Percentiles rank a stretch among this genome's conserved stretches.
These are phyloP conservation scores for Drosophila paramelanica DNA, from an alignment of 2,888 invertebrate species.

Conservation along the genomic window DNA sequence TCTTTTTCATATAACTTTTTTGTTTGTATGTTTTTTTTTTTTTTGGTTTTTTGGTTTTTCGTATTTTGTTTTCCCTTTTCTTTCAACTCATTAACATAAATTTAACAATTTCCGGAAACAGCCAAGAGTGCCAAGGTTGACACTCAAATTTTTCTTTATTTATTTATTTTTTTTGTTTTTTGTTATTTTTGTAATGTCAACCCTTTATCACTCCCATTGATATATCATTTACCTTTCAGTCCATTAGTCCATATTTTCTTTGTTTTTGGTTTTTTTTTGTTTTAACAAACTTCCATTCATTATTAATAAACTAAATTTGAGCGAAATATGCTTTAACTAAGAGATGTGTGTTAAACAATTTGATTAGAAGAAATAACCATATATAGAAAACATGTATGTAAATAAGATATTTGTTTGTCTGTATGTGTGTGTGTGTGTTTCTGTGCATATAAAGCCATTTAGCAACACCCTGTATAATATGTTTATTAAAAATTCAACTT, in stretches of 20 bases:
- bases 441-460: constrained; percentile 58
- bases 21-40: constrained; percentile 18
- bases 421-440: constrained; percentile 19
- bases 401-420: constrained; percentile 19
- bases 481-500: constrained; percentile 47
- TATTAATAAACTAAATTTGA: constrained; percentile 71
- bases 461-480: constrained; percentile 78
- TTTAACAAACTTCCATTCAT: constrained; percentile 60
- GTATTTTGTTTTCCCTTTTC: constrained; percentile 21
- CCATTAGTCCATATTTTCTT: constrained; percentile 59
- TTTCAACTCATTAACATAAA: constrained; percentile 66
- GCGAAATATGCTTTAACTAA: constrained; percentile 73
- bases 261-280: constrained; percentile 19
- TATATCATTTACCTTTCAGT: constrained; percentile 77
- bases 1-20: constrained; percentile 4
- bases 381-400: constrained; percentile 41
- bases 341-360: constrained; percentile 43
- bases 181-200: constrained; percentile 29
- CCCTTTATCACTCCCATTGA: constrained; percentile 66
- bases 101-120: constrained; percentile 75
- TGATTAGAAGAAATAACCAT: constrained; percentile 56
- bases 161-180: constrained; percentile 12
- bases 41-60: constrained; percentile 4
- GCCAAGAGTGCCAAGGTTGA: constrained; percentile 64
- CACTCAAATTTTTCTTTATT: constrained; percentile 35